Percentiles rank a stretch among this genome's conserved stretches.
phyloP scores from a whole-genome alignment of 2,888 invertebrate species.

The Ennomos erosarius region DNA sequence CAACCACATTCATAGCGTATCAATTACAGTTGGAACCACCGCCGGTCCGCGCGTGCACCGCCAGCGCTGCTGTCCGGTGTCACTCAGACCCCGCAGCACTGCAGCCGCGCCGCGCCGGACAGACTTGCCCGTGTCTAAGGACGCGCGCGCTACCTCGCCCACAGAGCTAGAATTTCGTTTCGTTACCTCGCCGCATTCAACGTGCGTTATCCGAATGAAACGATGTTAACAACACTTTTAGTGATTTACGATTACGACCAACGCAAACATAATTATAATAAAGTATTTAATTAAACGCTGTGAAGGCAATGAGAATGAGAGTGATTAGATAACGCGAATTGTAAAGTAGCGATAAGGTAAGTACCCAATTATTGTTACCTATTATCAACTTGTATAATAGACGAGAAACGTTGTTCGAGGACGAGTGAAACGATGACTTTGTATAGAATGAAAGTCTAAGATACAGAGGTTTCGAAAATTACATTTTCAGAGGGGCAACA shows the following conservation, averaged over 20 bases:
- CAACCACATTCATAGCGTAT: constrained; percentile 23
- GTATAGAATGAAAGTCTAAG: background rate
- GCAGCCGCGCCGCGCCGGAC: background rate
- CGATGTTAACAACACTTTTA: constrained; percentile 6
- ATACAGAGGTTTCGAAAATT: constrained; percentile 12
- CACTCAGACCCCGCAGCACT: background rate
- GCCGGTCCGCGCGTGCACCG: background rate
- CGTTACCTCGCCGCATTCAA: background rate
- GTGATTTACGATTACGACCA: constrained; percentile 10
- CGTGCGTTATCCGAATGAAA: background rate
- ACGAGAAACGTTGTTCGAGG: background rate
- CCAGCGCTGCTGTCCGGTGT: background rate
- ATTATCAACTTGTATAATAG: background rate
- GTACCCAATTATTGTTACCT: constrained; percentile 16
- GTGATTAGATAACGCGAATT: constrained; percentile 47
- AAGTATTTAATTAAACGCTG: constrained; percentile 29
- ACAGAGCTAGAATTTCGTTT: no score
- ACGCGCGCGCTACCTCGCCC: background rate
- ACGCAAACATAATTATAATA: constrained; percentile 14
- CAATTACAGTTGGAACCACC: constrained; percentile 18
- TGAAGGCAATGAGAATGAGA: constrained; percentile 41
- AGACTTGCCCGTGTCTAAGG: background rate
- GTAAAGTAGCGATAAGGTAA: constrained; percentile 20
- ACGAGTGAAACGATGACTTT: background rate
- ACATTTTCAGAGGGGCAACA: constrained; percentile 6